Conservation (phyloP, 2,113 vertebrate genomes). For the Hemiscyllium ocellatum region DNA sequence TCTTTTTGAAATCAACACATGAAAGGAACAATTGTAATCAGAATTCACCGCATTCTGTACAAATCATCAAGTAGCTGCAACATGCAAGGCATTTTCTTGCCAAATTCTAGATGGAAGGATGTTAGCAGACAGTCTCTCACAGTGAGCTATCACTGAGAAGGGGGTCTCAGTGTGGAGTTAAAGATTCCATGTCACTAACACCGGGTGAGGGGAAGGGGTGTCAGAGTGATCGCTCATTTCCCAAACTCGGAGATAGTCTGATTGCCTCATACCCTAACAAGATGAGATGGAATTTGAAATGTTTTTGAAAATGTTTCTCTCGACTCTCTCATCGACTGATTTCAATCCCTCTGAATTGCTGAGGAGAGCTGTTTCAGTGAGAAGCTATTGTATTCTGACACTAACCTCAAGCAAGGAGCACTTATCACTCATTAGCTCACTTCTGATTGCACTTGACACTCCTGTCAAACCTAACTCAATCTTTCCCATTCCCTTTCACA, state of each 20-base stretch:
- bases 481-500: background rate
- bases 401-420: background rate
- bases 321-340: background rate
- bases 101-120: background rate
- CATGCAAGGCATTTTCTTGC: no score
- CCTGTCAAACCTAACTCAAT: background rate
- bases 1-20: background rate
- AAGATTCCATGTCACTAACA: background rate
- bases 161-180: background rate
- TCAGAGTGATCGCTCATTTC: background rate
- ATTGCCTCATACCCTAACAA: background rate
- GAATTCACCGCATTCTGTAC: background rate
- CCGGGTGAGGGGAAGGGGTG: no score
- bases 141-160: background rate
- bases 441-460: background rate
- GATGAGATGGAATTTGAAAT: background rate
- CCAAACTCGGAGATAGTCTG: background rate
- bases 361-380: background rate
- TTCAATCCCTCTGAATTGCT: background rate
- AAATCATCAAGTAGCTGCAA: background rate
- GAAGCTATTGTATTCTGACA: background rate
- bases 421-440: background rate
- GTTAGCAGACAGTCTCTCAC: background rate
- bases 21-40: background rate
- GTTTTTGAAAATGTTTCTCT: background rate